phyloP scores from a whole-genome alignment of 1,140 invertebrate genomes.

The Zaprionus tsacasi region DNA sequence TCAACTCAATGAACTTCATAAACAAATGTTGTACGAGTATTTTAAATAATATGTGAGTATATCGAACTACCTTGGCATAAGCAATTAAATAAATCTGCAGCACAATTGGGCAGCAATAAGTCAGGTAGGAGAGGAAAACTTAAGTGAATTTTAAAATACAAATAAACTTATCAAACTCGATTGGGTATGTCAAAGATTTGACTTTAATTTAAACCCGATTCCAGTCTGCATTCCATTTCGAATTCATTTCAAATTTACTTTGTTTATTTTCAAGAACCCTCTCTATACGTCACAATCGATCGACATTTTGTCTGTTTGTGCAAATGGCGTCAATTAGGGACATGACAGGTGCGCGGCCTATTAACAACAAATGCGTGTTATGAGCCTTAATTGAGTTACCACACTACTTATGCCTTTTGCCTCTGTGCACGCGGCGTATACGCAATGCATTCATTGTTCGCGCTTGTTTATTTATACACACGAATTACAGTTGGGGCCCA shows the following conservation, averaged over 20 bases:
- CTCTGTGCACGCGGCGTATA: slow-evolving; percentile 14
- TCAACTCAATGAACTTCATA: background rate
- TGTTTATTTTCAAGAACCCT: too few species aligned
- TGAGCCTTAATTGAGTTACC: slow-evolving; percentile 25
- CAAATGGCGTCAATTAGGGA: slow-evolving; percentile 1
- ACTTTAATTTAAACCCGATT: too few species aligned
- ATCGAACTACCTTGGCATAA: background rate
- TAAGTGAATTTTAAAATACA: too few species aligned
- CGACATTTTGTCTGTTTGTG: too few species aligned
- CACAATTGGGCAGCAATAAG: background rate
- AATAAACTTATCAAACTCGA: too few species aligned
- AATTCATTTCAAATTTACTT: too few species aligned
- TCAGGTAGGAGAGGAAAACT: background rate
- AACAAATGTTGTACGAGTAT: background rate
- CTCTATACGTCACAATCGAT: too few species aligned
- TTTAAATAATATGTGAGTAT: background rate
- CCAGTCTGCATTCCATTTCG: too few species aligned
- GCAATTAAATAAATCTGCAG: background rate
- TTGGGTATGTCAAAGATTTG: too few species aligned
- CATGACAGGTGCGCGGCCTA: slow-evolving; percentile 25
- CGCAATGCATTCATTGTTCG: slow-evolving; percentile 30
- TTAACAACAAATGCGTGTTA: slow-evolving; percentile 12
- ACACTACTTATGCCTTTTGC: slow-evolving; percentile 9
- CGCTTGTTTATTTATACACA: slow-evolving; percentile 2
- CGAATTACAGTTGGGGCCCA: background rate